A percentile compares a stretch with the other conserved stretches of the same genome.
phyloP scores from a whole-genome alignment of 2,113 vertebrate species.

The Aptenodytes patagonicus region DNA sequence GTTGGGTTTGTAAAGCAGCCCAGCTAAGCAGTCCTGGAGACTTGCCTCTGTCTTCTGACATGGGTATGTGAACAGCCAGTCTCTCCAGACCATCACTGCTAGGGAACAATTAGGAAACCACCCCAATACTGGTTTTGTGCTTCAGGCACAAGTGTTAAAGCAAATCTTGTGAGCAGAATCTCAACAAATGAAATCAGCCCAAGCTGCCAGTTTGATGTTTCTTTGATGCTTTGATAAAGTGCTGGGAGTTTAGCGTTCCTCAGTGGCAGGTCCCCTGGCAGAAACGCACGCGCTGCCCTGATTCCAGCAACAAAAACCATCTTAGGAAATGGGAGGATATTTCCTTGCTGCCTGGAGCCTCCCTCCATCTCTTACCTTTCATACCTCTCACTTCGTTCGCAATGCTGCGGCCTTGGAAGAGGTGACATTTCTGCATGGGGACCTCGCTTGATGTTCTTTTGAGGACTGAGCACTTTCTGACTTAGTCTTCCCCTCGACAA shows the following conservation, averaged over 20 bases:
- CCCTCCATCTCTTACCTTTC: neutral
- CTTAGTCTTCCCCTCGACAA: neutral
- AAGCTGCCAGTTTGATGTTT: neutral
- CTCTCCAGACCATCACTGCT: neutral
- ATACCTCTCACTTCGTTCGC: rapidly evolving
- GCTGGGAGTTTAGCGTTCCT: neutral
- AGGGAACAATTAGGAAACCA: neutral
- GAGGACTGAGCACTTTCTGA: neutral
- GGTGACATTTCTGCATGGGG: neutral
- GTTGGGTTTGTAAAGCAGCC: neutral
- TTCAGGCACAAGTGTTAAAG: neutral
- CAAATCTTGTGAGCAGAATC: neutral
- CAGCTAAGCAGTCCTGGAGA: neutral
- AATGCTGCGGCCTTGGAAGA: neutral
- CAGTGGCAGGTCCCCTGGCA: neutral
- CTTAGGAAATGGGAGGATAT: neutral
- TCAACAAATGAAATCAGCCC: neutral
- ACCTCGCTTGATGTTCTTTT: neutral
- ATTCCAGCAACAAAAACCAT: neutral
- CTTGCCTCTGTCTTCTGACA: neutral
- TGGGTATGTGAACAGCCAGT: neutral
- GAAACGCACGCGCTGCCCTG: neutral
- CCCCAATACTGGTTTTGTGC: neutral
- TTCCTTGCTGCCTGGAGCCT: neutral
- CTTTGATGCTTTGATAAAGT: neutral